Evolutionary conservation across 2,888 invertebrate genomes (phyloP), one percentile per base, ranked within the genome.

Genomic region (Volucella inflata): DNA sequence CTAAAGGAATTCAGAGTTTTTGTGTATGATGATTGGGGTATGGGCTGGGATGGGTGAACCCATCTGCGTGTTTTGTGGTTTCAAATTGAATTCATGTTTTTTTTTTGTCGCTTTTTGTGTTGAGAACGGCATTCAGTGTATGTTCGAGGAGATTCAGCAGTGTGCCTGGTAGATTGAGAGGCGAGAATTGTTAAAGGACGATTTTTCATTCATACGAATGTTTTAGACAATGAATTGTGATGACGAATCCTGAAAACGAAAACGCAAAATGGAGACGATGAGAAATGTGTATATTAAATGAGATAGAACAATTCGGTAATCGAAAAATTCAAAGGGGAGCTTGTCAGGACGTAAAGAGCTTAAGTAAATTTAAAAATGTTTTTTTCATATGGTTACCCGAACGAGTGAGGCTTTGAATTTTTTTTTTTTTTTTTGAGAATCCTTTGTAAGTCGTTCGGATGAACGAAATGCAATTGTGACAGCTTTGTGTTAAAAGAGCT

Each of bases 61-160:
- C 85, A 85, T 85, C 85, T 85, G 85, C 85, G 77, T 81, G 76
- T 72, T 85, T 81, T 77, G 85, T 81, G 85, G 85, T 85, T 72
- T 81, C 55, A 85, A 85, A 85, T 85, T 85, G 85, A 81, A 85
- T 85, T 85, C 81, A 77, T 57, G 76, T 85, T 76, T 67, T 67
- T 60, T 50, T 50, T 21, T n/a, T n/a, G n/a, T n/a, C n/a, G n/a
- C n/a, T n/a, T n/a, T 36, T 51, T 16, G 42, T 30, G 60, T 21
- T 48, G 21, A 30, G 40, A 46, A 16, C 36, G 16, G 46, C 60
- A 50, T 62, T 21, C 36, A 42, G 16, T 44, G 40, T 64, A 17
- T 74, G 3, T 21, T 21, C 3, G 21, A 21, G 21, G 21, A 21
- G 21, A 3, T 21, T 21, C 21, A 21, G 21, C 30, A 21, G 21